Percentiles rank a stretch among this genome's conserved stretches.
phyloP scores from a whole-genome alignment of 2,113 vertebrate genomes.

The Perca fluviatilis region DNA sequence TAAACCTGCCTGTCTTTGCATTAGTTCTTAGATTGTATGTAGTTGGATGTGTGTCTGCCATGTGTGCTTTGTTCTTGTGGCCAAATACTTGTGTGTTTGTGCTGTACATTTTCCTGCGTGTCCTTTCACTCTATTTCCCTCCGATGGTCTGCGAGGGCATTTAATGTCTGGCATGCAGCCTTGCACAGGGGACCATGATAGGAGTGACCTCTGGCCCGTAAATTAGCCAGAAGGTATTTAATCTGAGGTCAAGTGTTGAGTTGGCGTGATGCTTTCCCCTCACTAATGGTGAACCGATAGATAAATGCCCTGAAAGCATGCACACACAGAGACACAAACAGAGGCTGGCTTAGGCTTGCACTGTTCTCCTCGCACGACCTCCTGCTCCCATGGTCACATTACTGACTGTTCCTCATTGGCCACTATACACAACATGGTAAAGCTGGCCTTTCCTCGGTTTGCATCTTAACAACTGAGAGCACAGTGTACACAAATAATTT shows the following conservation, averaged over 20 bases:
- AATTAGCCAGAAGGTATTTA: constrained; percentile 61
- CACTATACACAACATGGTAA: background rate
- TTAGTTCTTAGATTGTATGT: constrained; percentile 18
- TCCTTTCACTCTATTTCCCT: constrained; percentile 64
- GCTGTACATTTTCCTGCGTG: constrained; percentile 23
- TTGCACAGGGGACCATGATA: constrained; percentile 53
- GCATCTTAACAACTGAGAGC: background rate
- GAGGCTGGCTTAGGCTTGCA: constrained; percentile 21
- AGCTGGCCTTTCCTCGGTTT: background rate
- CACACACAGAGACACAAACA: constrained; percentile 45
- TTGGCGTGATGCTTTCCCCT: constrained; percentile 52
- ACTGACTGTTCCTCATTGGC: constrained; percentile 8
- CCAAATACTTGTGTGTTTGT: constrained; percentile 36
- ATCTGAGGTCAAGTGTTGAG: constrained; percentile 64
- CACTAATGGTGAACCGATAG: constrained; percentile 65
- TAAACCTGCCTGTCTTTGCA: constrained; percentile 45
- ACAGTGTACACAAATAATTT: background rate
- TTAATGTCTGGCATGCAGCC: constrained; percentile 62
- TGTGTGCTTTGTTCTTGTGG: constrained; percentile 26
- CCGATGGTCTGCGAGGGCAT: constrained; percentile 57
- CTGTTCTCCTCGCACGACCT: constrained; percentile 49
- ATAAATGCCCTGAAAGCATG: constrained; percentile 60
- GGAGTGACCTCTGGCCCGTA: constrained; percentile 33
- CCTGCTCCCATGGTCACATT: constrained; percentile 16
- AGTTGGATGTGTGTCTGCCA: constrained; percentile 17